Evolutionary conservation across 2,888 invertebrate genomes (phyloP), one percentile per base, ranked within the genome.

Genomic region (Phrixothrix hirtus): DNA sequence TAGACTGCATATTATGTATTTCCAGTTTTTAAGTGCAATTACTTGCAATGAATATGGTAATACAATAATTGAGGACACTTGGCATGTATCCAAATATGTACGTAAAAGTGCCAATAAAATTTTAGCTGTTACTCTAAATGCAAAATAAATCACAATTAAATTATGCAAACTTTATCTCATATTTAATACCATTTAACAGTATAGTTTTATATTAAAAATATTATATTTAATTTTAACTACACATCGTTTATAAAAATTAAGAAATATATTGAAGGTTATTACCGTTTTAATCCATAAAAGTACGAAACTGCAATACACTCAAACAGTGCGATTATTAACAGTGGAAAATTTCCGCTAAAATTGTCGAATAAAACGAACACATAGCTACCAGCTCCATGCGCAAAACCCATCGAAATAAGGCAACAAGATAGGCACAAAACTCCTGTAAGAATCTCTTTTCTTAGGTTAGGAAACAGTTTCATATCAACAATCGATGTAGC

Each of bases 401-500:
- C 92, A 70, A 96, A 96, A 1, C 83, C 86, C 88, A 95, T 88
- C 0, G 95, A 95, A 52, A 95, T 80, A 2, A 84, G 46, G 69
- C 92, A 94, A 75, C 95, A 95, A 1, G 85, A 75, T 12, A 87
- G 77, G 72, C 95, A 95, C 21, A 95, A 68, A 63, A 80, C 81
- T 68, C 92, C 92, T 1, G 93, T 92, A 6, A 94, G 79, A 58
- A 88, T 86, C 76, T 95, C 94, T 77, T 95, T 95, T 49, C 92
- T 83, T 48, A 95, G 76, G 72, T 92, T 92, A 0, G 95, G 95
- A 70, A 95, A 92, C 9, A 96, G 76, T 70, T 95, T 95, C 87
- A 96, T 89, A 69, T 97, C 97, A 31, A 95, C 92, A 52, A 97
- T 85, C 1, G 95, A 95, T 0, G 96, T 96, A 43, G 95, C 92